phyloP scores from a whole-genome alignment of 2,888 invertebrate genomes.

The Ischnura elegans region DNA sequence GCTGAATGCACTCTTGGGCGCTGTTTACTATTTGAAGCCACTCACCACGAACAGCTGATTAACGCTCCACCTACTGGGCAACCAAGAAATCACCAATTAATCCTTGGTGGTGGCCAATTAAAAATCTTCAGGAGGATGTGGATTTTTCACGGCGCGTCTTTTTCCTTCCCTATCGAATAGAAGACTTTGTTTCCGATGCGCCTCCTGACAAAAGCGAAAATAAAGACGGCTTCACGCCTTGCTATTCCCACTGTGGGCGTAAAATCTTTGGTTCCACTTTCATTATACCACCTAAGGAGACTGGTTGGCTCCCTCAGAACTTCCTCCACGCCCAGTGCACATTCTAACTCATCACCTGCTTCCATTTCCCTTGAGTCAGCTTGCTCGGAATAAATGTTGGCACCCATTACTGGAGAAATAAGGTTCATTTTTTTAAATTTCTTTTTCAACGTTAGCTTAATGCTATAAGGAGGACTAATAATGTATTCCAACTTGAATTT shows the following conservation, averaged over 20 bases:
- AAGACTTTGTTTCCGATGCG: background rate
- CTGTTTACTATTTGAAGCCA: too few species aligned
- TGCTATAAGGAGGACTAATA: too few species aligned
- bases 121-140: background rate
- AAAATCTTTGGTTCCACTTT: background rate
- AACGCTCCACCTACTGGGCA: too few species aligned
- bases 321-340: background rate
- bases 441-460: too few species aligned
- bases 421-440: too few species aligned
- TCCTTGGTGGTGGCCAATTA: background rate
- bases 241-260: background rate
- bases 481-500: too few species aligned
- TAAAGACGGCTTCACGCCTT: conserved; percentile 11
- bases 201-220: background rate
- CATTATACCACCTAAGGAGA: background rate
- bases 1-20: too few species aligned
- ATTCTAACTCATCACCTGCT: background rate
- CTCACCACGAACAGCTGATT: too few species aligned
- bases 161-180: background rate
- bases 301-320: background rate
- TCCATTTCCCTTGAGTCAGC: too few species aligned
- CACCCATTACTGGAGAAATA: background rate
- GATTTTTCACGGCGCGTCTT: background rate
- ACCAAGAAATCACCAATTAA: background rate
- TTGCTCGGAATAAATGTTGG: background rate